Conservation (phyloP, 1,140 invertebrate species). For the Macrotrachela quadricornifera region DNA sequence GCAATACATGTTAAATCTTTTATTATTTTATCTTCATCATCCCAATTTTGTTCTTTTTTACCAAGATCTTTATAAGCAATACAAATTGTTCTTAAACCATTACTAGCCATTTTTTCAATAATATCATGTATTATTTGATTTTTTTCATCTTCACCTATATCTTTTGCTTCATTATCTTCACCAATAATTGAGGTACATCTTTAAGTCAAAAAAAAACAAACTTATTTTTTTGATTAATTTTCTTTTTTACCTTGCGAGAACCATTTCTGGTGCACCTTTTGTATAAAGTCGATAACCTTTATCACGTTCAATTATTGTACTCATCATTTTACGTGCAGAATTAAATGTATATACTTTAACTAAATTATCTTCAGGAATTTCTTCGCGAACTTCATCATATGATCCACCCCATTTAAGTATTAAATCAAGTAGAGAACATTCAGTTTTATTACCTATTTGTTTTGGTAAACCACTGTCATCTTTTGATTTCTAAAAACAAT, state of each 20-base stretch:
- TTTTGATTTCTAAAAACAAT: background rate
- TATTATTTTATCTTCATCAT: slow-evolving; percentile 17
- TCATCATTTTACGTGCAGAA: slow-evolving; percentile 94
- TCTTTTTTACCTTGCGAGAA: slow-evolving; percentile 48
- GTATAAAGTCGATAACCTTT: slow-evolving; percentile 62
- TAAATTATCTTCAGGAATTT: slow-evolving; percentile 67
- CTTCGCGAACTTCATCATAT: slow-evolving; percentile 54
- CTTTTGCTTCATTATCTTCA: no score
- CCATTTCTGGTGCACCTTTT: slow-evolving; percentile 96
- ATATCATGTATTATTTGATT: slow-evolving; percentile 56
- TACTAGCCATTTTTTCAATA: slow-evolving; percentile 95
- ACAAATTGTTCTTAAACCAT: slow-evolving; percentile 91
- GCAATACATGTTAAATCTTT: slow-evolving; percentile 19
- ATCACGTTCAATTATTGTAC: slow-evolving; percentile 56
- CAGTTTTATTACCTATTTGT: slow-evolving; percentile 97
- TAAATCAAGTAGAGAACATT: slow-evolving; percentile 88
- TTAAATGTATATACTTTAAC: slow-evolving; percentile 90
- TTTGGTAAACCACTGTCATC: slow-evolving; percentile 60
- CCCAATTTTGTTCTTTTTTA: slow-evolving; percentile 13
- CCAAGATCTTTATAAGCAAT: slow-evolving; percentile 28
- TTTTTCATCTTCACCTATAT: no score
- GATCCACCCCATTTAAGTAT: slow-evolving; percentile 14
- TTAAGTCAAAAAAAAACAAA: no score
- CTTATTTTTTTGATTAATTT: no score
- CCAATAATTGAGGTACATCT: no score